Conservation (phyloP, 2,797 vertebrate genomes). For the Cossypha dichroa region DNA sequence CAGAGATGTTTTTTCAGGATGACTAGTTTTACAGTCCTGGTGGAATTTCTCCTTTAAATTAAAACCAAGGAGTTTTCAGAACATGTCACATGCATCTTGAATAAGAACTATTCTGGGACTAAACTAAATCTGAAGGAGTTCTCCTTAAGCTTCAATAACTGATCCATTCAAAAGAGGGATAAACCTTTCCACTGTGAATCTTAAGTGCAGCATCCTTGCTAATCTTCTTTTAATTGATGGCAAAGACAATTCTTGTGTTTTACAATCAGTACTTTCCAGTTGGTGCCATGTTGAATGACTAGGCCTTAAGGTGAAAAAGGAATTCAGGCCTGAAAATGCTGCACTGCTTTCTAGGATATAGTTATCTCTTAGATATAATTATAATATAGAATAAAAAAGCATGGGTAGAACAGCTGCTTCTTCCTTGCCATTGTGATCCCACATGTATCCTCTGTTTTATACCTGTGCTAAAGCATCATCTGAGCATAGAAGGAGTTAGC, state of each 20-base stretch:
- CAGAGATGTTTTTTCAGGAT: background rate
- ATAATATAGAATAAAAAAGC: background rate
- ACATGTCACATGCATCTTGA: background rate
- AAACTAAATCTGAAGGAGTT: background rate
- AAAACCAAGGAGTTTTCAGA: background rate
- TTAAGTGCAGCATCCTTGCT: background rate
- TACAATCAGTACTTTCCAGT: background rate
- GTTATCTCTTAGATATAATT: background rate
- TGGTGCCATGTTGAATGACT: background rate
- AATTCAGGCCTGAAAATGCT: background rate
- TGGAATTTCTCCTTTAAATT: conserved; percentile 22
- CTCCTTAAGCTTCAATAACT: background rate
- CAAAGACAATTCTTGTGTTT: background rate
- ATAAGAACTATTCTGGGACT: background rate
- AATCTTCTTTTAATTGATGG: background rate
- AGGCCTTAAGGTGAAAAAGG: background rate
- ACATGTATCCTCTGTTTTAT: background rate
- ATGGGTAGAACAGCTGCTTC: background rate
- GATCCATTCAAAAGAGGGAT: background rate
- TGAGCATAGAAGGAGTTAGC: background rate
- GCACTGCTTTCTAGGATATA: background rate
- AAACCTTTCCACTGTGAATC: background rate
- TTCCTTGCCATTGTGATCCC: background rate
- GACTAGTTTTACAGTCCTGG: background rate
- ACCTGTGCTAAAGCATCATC: background rate